These are phyloP conservation scores for Dinoponera quadriceps DNA, from an alignment of 1,140 invertebrate species.

Conservation along the genomic window DNA sequence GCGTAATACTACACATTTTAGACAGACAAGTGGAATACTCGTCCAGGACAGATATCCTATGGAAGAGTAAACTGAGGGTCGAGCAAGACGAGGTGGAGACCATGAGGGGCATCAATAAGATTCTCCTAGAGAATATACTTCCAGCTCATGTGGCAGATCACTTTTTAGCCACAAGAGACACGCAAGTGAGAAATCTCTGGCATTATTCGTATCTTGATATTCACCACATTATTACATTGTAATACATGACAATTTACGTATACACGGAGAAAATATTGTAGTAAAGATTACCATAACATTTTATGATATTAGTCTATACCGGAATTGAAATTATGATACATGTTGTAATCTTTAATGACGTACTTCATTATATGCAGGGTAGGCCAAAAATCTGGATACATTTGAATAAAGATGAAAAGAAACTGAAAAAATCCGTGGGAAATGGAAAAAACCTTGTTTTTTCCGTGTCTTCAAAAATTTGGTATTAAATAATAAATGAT, in stretches of 20 bases:
- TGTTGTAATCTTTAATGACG: no score
- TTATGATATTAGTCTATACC: no score
- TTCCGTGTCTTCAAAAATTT: no score
- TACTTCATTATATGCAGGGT: no score
- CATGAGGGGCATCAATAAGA: conserved; percentile 97
- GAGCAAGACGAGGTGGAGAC: conserved; percentile 98
- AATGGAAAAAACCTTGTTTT: no score
- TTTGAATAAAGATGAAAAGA: no score
- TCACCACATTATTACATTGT: neutral
- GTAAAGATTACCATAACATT: no score
- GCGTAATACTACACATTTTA: conserved; percentile 90
- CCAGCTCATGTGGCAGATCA: conserved; percentile 98
- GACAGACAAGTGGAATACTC: conserved; percentile 95
- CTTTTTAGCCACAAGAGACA: conserved; percentile 91
- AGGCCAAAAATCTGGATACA: no score
- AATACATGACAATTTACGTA: no score
- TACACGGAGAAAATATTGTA: no score
- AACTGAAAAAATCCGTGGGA: no score
- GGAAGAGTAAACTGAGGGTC: conserved; percentile 95
- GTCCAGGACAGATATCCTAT: conserved; percentile 95
- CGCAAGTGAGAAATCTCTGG: conserved; percentile 85
- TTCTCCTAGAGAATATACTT: conserved; percentile 97
- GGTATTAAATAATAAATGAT: neutral
- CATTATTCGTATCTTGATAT: neutral
- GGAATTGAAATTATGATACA: no score